Evolutionary conservation across 2,888 invertebrate genomes (phyloP).

Genomic region (Yponomeuta plumbellus): DNA sequence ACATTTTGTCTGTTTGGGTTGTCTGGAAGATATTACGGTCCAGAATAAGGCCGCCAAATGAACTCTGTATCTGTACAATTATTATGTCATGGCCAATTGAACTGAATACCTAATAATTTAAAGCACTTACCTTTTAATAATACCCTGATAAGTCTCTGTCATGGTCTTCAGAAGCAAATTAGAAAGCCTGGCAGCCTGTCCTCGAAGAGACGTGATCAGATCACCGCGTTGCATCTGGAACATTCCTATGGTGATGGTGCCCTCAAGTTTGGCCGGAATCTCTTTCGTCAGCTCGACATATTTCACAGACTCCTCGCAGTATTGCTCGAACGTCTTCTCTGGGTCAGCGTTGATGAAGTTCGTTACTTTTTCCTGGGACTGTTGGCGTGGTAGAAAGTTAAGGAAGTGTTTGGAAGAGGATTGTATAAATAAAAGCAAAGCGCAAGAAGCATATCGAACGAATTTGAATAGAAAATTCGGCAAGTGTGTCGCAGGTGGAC

Average conservation of each 20-base stretch:
- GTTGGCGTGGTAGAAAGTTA: conserved; percentile 14
- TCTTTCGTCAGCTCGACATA: conserved; percentile 79
- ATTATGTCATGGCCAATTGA: no score
- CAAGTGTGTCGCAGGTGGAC: no score
- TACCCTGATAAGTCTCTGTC: conserved; percentile 86
- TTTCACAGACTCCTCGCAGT: conserved; percentile 75
- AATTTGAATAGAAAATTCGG: no score
- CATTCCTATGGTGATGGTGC: conserved; percentile 86
- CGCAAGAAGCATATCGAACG: no score
- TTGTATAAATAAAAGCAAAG: not conserved
- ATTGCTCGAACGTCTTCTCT: conserved; percentile 79
- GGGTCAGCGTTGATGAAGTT: conserved; percentile 81
- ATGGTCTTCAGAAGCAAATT: conserved; percentile 83
- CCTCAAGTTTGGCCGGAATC: conserved; percentile 77
- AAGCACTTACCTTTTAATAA: conserved; percentile 81
- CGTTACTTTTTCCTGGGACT: conserved; percentile 80
- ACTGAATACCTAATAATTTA: no score
- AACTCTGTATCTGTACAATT: no score
- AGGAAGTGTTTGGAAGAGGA: not conserved
- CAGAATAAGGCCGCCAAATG: no score
- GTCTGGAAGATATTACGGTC: no score
- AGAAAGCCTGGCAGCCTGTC: conserved; percentile 81
- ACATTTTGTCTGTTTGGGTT: no score
- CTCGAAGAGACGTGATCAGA: conserved; percentile 82
- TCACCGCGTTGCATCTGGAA: conserved; percentile 90